Evolutionary conservation across 2,113 vertebrate genomes (phyloP), one percentile per base, ranked within the genome.

Genomic region (Megaleporinus macrocephalus): DNA sequence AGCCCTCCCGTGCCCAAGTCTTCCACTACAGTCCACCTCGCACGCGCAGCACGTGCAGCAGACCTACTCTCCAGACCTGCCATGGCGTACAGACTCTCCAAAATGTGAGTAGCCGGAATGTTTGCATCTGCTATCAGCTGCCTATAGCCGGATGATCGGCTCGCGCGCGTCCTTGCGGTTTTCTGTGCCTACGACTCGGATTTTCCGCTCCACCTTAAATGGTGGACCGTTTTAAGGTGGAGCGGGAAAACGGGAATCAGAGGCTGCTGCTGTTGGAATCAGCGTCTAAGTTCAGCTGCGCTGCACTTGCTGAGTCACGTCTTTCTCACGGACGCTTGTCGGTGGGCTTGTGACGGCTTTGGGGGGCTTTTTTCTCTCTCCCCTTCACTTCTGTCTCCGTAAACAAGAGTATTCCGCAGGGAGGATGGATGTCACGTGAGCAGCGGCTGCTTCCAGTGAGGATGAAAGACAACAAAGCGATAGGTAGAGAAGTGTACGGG

Each of bases 41-140:
- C 14, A 86, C 62, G 53, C 33, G 72, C 57, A 59, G 82, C 86
- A 89, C 51, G 63, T 88, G 0, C 89, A 92, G 86, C 88, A 90
- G 90, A 72, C 61, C 82, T 73, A n/a, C 66, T 73, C 12, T n/a
- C 72, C 27, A 0, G 90, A 80, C 92, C 90, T 0, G 90, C 91
- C 83, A 93, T 95, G 92, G 93, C 91, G 16, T 93, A 90, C 89
- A 88, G 91, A 78, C 93, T 93, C 82, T 92, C 92, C 59, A 91
- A 93, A 88, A 93, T 94, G 93, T 95, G 91, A 95, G 94, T 94
- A 92, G 82, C 81, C 3, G 11, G 18, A 66, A 14, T 24, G 24
- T 22, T 41, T 51, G 44, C 6, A 13, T 30, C 20, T 63, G 29
- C 13, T 51, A 11, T 44, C 11, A 9, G 5, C 41, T 4, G 41